phyloP scores from a whole-genome alignment of 37 sponge, comb jelly and placozoan species.

The Haliclona indistincta region DNA sequence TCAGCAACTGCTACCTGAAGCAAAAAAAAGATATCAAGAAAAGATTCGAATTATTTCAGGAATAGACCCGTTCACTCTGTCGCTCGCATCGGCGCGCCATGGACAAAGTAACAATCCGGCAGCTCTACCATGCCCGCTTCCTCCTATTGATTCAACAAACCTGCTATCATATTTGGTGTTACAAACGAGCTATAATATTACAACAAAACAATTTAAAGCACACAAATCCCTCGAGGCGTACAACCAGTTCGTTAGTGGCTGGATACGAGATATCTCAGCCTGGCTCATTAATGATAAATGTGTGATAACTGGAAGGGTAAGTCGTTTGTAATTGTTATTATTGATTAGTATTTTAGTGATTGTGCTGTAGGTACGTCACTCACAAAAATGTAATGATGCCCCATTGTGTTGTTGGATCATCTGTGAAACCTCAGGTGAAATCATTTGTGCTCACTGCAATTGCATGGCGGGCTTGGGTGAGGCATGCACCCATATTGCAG shows the following conservation, averaged over 20 bases:
- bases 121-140: too few species aligned
- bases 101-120: too few species aligned
- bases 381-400: constrained; percentile 16
- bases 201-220: constrained; percentile 20
- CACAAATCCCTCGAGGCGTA: constrained; percentile 19
- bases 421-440: constrained; percentile 16
- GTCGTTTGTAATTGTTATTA: neutral
- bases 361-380: constrained; percentile 21
- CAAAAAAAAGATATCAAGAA: neutral
- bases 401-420: constrained; percentile 31
- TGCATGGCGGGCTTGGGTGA: constrained; percentile 58
- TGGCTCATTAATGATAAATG: constrained; percentile 12
- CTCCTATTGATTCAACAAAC: neutral
- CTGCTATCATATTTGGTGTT: neutral
- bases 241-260: constrained; percentile 22
- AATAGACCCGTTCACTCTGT: constrained; percentile 1
- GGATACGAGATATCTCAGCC: constrained; percentile 15
- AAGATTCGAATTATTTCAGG: constrained; percentile 8
- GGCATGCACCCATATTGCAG: constrained; percentile 33
- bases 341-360: neutral
- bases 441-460: constrained; percentile 46
- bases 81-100: neutral
- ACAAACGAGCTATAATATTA: neutral
- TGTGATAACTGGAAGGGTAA: constrained; percentile 21
- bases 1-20: neutral